Percentiles rank a stretch among this genome's conserved stretches.
Evolutionary conservation across 1,140 invertebrate species (phyloP).

Genomic region (Euglossa dilemma): DNA sequence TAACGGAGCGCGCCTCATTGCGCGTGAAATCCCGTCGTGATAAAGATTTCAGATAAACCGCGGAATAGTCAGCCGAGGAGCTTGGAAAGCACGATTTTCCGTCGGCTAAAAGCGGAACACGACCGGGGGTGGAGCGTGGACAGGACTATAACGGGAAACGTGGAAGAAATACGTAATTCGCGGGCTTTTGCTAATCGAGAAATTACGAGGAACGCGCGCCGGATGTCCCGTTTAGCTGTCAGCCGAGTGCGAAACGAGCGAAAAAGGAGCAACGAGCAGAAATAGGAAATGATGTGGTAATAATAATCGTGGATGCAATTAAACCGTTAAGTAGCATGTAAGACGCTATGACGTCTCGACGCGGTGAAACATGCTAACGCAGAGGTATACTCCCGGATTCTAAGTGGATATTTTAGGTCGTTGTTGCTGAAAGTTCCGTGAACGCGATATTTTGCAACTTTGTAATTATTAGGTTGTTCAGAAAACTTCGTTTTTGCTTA

Average conservation of each 20-base stretch:
- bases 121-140: neutral
- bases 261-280: neutral
- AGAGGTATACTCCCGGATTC: neutral
- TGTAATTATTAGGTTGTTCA: no score
- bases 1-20: constrained; percentile 37
- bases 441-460: no score
- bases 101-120: neutral
- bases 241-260: neutral
- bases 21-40: constrained; percentile 41
- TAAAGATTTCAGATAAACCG: constrained; percentile 42
- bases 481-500: no score
- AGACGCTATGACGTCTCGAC: neutral
- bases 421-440: no score
- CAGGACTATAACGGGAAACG: constrained; percentile 11
- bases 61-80: neutral
- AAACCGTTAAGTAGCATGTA: constrained; percentile 1
- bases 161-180: neutral
- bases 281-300: constrained; percentile 18
- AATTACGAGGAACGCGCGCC: neutral
- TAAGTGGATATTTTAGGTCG: neutral
- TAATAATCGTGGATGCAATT: constrained; percentile 5
- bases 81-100: constrained; percentile 5
- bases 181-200: neutral
- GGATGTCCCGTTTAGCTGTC: constrained; percentile 6
- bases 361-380: neutral